Evolutionary conservation across 2,888 invertebrate species (phyloP).

Genomic region (Agonum fuliginosum): DNA sequence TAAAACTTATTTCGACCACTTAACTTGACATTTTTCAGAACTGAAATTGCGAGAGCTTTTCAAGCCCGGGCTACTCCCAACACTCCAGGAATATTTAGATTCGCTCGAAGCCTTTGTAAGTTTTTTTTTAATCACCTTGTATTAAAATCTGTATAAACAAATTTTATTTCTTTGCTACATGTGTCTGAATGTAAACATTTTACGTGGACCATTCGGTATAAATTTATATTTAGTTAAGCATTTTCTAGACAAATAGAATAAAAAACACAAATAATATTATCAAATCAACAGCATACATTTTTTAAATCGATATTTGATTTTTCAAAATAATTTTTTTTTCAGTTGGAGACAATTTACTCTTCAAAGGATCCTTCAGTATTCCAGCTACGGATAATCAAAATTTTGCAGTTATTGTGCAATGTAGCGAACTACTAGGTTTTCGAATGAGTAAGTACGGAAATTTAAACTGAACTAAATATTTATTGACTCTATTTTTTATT

Average conservation of each 20-base stretch:
- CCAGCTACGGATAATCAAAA: not conserved
- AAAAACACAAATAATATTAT: not conserved
- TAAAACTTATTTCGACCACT: not conserved
- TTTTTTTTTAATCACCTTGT: too few relatives aligned
- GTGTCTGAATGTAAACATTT: too few relatives aligned
- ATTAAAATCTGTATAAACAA: too few relatives aligned
- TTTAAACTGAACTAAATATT: not conserved
- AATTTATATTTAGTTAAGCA: too few relatives aligned
- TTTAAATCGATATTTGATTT: too few relatives aligned
- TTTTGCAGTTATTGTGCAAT: not conserved
- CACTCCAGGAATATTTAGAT: not conserved
- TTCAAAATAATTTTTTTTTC: too few relatives aligned
- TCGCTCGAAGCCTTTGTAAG: not conserved
- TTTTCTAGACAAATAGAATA: too few relatives aligned
- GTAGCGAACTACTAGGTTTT: not conserved
- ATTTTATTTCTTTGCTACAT: too few relatives aligned
- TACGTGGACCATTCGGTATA: too few relatives aligned
- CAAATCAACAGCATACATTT: not conserved
- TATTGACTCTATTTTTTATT: constrained; percentile 2
- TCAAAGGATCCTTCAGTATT: not conserved
- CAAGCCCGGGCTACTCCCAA: not conserved
- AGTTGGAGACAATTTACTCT: not conserved
- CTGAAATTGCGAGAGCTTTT: not conserved
- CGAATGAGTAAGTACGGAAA: not conserved
- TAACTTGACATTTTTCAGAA: not conserved